Evolutionary conservation across 2,888 invertebrate species (phyloP), one percentile per base, ranked within the genome.

Genomic region (Dicyrtomina minuta): DNA sequence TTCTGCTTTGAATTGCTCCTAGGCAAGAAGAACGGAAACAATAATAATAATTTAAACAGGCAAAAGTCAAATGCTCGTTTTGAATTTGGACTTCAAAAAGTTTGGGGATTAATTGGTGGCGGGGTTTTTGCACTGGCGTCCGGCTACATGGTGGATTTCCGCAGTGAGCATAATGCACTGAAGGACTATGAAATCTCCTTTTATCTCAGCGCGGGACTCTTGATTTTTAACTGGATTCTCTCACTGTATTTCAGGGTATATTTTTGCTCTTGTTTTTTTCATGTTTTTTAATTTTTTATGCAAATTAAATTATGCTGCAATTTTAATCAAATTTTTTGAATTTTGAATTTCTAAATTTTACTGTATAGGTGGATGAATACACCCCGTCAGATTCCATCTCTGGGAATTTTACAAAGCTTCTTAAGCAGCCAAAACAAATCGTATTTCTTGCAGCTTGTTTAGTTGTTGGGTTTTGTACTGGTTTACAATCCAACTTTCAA

Each of bases 1-100:
- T 27, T 64, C n/a, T 51, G 33, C 27, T 51, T 64, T n/a, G 64
- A 64, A 8, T 5, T 22, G 10, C n/a, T n/a, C n/a, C n/a, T 64
- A 12, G 51, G 27, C 13, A 3, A 8, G 60, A 20, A 13, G 2
- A 43, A 49, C n/a, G n/a, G n/a, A n/a, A n/a, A n/a, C n/a, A n/a
- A n/a, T n/a, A n/a, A n/a, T n/a, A n/a, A n/a, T n/a, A n/a, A n/a
- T 10, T n/a, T n/a, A 8, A 13, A 51, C 51, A n/a, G 51, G 12
- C 20, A 51, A 17, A n/a, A 8, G 6, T n/a, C n/a, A n/a, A n/a
- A n/a, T n/a, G 4, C 13, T 12, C 15, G 1, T 58, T n/a, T 17
- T 41, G 12, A 12, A 8, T 58, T 58, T 41, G 58, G 17, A 39
- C 15, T 20, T 26, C 49, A 62, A 46, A 1, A 49, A 22, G 5